Evolutionary conservation across 1,140 invertebrate genomes (phyloP).

Genomic region (roundworm (Caenorhabditis elegans)): DNA sequence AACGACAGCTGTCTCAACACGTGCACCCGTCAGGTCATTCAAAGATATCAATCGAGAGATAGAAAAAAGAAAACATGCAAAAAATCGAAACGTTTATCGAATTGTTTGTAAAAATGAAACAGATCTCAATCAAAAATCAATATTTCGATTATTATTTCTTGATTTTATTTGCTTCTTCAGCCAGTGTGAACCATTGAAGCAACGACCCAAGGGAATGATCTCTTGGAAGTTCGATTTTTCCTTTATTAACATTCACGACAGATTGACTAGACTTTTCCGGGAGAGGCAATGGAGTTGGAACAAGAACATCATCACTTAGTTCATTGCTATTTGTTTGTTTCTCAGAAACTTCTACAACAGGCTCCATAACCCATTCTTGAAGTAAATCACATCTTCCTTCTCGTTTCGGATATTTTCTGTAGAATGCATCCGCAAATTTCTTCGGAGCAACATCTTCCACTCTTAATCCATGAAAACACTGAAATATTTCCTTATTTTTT

Average conservation of each 20-base stretch:
- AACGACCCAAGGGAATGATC: background rate
- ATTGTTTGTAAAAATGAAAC: background rate
- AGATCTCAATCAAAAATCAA: background rate
- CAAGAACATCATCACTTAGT: no score
- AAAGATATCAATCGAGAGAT: background rate
- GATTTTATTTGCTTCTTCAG: background rate
- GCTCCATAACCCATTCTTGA: conserved; percentile 18
- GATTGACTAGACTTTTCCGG: background rate
- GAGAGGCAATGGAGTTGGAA: background rate
- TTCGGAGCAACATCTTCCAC: background rate
- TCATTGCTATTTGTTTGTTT: background rate
- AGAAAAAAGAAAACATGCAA: background rate
- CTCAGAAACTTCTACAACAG: background rate
- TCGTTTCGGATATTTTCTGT: background rate
- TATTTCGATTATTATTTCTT: no score
- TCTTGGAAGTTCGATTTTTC: background rate
- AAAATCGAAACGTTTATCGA: background rate
- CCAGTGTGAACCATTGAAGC: conserved; percentile 17
- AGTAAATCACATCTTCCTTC: background rate
- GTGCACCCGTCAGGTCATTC: conserved; percentile 12
- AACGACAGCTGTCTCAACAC: conserved; percentile 19
- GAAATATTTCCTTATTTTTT: background rate
- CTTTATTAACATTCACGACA: background rate
- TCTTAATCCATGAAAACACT: background rate
- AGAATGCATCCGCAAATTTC: background rate